These are phyloP conservation scores for Myathropa florea DNA, from an alignment of 2,888 invertebrate species.

Conservation along the genomic window DNA sequence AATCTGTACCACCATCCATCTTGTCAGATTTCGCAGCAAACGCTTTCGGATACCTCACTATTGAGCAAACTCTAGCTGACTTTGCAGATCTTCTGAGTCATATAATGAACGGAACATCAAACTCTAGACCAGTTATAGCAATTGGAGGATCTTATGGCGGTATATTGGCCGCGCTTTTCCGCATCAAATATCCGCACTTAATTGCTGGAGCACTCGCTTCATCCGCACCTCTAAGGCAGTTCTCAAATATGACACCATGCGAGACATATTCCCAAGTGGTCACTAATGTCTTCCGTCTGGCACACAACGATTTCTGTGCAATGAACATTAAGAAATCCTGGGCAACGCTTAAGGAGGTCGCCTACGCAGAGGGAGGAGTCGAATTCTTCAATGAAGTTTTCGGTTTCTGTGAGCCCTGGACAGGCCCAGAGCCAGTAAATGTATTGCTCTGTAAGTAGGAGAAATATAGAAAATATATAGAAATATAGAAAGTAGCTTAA, in stretches of 20 bases:
- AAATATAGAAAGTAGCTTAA: no score
- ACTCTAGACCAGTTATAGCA: slow-evolving; percentile 89
- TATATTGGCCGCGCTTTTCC: slow-evolving; percentile 96
- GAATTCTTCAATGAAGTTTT: slow-evolving; percentile 37
- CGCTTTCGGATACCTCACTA: slow-evolving; percentile 91
- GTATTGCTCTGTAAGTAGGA: background rate
- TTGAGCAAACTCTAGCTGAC: slow-evolving; percentile 96
- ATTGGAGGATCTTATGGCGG: slow-evolving; percentile 96
- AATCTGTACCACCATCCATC: slow-evolving; percentile 93
- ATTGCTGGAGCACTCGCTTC: slow-evolving; percentile 94
- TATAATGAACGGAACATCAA: slow-evolving; percentile 75
- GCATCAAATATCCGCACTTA: slow-evolving; percentile 96
- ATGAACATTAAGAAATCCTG: slow-evolving; percentile 89
- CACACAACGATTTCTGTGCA: slow-evolving; percentile 83
- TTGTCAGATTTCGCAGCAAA: slow-evolving; percentile 84
- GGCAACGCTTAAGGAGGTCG: slow-evolving; percentile 84
- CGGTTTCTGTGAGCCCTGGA: slow-evolving; percentile 36
- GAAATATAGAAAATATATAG: no score
- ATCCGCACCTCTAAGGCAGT: slow-evolving; percentile 95
- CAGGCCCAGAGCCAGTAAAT: background rate
- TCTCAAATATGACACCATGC: slow-evolving; percentile 87
- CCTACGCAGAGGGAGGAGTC: background rate
- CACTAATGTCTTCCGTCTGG: slow-evolving; percentile 86
- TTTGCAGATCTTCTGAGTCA: slow-evolving; percentile 88
- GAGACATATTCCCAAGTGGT: slow-evolving; percentile 88